These are phyloP conservation scores for Brachynemurus nebulosus DNA, from an alignment of 2,888 invertebrate genomes.

Conservation along the genomic window DNA sequence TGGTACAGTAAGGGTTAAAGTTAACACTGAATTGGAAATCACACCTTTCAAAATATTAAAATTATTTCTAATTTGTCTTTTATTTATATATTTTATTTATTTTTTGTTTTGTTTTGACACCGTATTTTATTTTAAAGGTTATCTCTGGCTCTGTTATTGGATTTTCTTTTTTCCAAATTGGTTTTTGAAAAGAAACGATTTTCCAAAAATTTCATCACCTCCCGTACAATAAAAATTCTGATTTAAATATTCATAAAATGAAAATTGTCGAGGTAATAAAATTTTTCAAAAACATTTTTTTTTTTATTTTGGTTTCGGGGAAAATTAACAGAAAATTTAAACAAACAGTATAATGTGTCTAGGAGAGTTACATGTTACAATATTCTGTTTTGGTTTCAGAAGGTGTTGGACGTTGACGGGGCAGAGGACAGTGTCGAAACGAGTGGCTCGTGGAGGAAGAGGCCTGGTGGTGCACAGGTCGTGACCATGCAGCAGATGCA, in stretches of 20 bases:
- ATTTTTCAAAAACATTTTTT: not conserved
- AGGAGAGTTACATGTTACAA: no score
- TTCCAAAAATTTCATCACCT: no score
- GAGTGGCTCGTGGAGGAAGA: conserved; percentile 10
- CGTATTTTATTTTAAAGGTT: not conserved
- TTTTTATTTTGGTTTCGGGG: not conserved
- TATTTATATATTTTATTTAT: not conserved
- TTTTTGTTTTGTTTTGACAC: not conserved
- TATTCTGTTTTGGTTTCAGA: conserved; percentile 4
- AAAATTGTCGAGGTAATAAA: not conserved
- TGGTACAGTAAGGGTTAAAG: no score
- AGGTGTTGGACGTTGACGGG: conserved; percentile 6
- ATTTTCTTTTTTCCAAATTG: no score
- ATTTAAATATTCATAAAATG: no score
- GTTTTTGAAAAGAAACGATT: no score
- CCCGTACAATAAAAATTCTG: no score
- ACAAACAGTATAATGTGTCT: no score
- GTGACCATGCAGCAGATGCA: conserved; percentile 10
- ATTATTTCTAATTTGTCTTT: not conserved
- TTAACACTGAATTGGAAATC: no score
- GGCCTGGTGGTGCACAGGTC: conserved; percentile 11
- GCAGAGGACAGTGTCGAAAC: conserved; percentile 1
- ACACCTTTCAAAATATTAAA: no score
- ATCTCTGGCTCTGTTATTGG: no score
- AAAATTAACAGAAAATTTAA: not conserved